These are phyloP conservation scores for Phoxinus dragarum DNA, from an alignment of 2,797 vertebrate species.

Conservation along the genomic window DNA sequence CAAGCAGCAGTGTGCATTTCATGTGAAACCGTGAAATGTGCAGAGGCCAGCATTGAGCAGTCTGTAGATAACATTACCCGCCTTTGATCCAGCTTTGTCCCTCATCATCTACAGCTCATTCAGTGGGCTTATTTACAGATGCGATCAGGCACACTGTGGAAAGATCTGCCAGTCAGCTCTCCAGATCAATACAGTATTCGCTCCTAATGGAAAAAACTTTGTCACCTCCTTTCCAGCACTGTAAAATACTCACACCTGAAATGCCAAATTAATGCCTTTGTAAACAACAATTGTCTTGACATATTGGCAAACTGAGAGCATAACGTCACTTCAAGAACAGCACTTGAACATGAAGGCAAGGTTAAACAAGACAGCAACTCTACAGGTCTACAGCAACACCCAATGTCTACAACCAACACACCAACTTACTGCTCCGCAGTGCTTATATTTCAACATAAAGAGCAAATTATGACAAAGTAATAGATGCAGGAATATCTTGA, in stretches of 20 bases:
- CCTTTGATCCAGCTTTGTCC: constrained; percentile 42
- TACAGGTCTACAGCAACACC: not conserved
- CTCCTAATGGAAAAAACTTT: constrained; percentile 44
- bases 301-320: constrained; percentile 32
- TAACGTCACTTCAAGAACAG: constrained; percentile 28
- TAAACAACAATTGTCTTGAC: constrained; percentile 12
- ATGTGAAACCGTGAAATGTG: constrained; percentile 23
- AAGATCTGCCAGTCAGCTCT: constrained; percentile 46
- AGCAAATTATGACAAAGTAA: not conserved
- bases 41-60: not conserved
- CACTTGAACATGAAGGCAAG: constrained; percentile 22
- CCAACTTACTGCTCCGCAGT: not conserved
- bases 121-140: constrained; percentile 41
- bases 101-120: constrained; percentile 22
- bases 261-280: constrained; percentile 42
- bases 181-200: constrained; percentile 52
- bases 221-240: constrained; percentile 19
- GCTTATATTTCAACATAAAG: not conserved
- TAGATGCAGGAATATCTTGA: not conserved
- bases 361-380: not conserved
- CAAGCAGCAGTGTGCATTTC: constrained; percentile 7
- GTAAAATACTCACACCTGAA: constrained; percentile 36
- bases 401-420: not conserved
- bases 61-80: constrained; percentile 32
- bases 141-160: constrained; percentile 46